These are phyloP conservation scores for Zapus hudsonius DNA, from an alignment of 2,113 vertebrate genomes.

Conservation along the genomic window DNA sequence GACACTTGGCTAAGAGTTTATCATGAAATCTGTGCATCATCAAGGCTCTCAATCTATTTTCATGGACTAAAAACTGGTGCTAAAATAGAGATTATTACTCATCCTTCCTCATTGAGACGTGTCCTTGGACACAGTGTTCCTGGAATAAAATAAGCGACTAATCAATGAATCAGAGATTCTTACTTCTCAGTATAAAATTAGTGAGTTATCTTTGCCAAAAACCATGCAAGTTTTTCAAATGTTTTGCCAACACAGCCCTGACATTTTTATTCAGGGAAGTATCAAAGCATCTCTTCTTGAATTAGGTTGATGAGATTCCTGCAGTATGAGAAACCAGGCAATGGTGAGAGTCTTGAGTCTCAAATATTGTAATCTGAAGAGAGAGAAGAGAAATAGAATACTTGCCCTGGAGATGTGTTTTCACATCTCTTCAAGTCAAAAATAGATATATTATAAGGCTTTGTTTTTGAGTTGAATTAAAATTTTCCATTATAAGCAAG, in stretches of 20 bases:
- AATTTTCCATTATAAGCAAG: neutral
- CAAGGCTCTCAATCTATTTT: neutral
- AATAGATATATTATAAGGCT: neutral
- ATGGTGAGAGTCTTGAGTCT: neutral
- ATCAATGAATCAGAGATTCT: neutral
- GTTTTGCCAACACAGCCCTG: neutral
- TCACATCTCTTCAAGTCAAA: neutral
- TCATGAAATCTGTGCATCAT: conserved; percentile 1
- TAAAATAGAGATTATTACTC: conserved; percentile 52
- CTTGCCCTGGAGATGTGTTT: neutral
- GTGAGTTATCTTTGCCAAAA: neutral
- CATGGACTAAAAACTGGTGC: neutral
- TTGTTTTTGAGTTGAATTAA: neutral
- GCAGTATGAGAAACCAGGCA: neutral
- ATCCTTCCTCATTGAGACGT: neutral
- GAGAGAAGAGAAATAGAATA: neutral
- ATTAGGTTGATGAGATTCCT: neutral
- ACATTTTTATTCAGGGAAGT: neutral
- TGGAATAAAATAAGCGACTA: neutral
- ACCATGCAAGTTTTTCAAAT: conserved; percentile 2
- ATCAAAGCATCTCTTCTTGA: neutral
- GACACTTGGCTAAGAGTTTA: neutral
- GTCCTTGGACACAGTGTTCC: neutral
- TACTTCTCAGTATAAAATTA: neutral
- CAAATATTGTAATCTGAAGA: neutral